A percentile compares a stretch with the other conserved stretches of the same genome.
Conservation (phyloP, 2,888 invertebrate genomes). For the Aleiodes leptofemur region DNA sequence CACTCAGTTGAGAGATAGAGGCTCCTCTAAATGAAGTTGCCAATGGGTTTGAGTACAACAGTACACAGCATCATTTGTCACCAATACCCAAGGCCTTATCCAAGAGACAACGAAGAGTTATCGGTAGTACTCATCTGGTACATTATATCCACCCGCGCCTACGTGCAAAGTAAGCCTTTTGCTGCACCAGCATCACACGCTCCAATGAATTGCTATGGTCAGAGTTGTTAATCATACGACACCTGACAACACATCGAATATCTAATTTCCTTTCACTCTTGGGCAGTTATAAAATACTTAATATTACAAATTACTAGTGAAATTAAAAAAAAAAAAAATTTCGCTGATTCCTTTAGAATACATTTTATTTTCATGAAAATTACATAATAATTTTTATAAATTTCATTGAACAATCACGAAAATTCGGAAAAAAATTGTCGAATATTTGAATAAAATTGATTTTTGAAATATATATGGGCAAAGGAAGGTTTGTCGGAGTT, state of each 20-base stretch:
- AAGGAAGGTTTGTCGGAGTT: too few relatives aligned
- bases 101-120: conserved; percentile 24
- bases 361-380: too few relatives aligned
- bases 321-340: too few relatives aligned
- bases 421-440: too few relatives aligned
- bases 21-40: conserved; percentile 16
- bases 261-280: conserved; percentile 60
- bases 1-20: too few relatives aligned
- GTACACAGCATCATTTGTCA: conserved; percentile 29
- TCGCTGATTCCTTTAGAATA: too few relatives aligned
- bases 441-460: too few relatives aligned
- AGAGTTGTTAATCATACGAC: conserved; percentile 67
- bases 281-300: neutral
- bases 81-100: conserved; percentile 5
- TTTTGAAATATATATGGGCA: too few relatives aligned
- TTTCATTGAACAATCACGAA: too few relatives aligned
- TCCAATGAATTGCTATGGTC: conserved; percentile 38
- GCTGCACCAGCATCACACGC: conserved; percentile 41
- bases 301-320: too few relatives aligned
- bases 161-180: conserved; percentile 22
- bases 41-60: conserved; percentile 1
- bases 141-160: conserved; percentile 44
- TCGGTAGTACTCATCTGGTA: conserved; percentile 31
- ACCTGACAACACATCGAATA: conserved; percentile 66
- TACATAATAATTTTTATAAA: too few relatives aligned